phyloP scores from a whole-genome alignment of 1,140 invertebrate genomes.

The Tetramorium alpestre region DNA sequence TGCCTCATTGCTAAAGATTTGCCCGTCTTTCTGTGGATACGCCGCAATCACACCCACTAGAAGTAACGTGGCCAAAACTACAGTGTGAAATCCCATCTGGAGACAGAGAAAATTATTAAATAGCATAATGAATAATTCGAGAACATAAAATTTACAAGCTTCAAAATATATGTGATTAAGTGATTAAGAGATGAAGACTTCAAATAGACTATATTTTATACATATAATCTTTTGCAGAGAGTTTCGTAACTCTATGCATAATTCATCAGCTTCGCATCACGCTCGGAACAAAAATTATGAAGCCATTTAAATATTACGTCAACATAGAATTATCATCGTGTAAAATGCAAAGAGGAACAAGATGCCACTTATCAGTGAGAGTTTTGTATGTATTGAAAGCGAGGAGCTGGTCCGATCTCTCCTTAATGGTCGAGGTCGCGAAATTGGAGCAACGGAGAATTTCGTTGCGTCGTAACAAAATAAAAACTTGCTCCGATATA shows the following conservation, averaged over 20 bases:
- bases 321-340: not conserved
- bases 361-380: not conserved
- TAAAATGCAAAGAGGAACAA: not conserved
- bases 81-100: slow-evolving; percentile 77
- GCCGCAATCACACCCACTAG: slow-evolving; percentile 85
- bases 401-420: slow-evolving; percentile 47
- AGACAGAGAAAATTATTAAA: slow-evolving; percentile 36
- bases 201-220: not conserved
- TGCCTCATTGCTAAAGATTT: slow-evolving; percentile 93
- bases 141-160: not conserved
- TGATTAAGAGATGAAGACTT: not conserved
- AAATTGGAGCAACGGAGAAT: slow-evolving; percentile 22
- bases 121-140: not conserved
- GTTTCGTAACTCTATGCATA: slow-evolving; percentile 4
- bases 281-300: not conserved
- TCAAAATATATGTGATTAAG: slow-evolving; percentile 8
- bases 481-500: not conserved
- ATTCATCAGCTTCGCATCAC: not conserved
- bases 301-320: slow-evolving; percentile 6
- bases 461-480: not conserved
- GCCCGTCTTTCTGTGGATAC: slow-evolving; percentile 90
- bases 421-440: slow-evolving; percentile 27
- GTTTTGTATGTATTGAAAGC: slow-evolving; percentile 1
- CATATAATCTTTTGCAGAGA: not conserved
- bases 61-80: slow-evolving; percentile 82